Base-by-base conservation (phyloP, 2,888 invertebrate species). In the Phyllotreta striolata region DNA sequence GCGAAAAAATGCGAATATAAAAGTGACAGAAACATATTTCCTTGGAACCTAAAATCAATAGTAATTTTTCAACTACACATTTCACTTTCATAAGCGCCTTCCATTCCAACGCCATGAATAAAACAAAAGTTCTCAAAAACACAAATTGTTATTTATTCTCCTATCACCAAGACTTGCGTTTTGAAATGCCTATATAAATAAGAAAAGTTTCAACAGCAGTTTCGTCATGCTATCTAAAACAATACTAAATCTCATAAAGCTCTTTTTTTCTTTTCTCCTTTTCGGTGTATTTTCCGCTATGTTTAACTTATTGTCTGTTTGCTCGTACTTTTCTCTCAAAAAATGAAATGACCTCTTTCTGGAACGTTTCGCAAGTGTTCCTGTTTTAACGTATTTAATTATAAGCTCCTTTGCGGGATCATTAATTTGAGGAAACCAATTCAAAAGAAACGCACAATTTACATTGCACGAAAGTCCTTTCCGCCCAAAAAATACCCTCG, bases 241-340 rank as follows among this genome's bases (percentile, higher is more conserved):
- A 61, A 66, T 63, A 46, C 59, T 44, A 46, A 62, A 62, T 55
- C 62, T 59, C 59, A 66, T 60, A 54, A 63, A 63, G 60, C 63
- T 47, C 41, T 35, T 37, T 47, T 47, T 51, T 46, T 13, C 56
- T 14, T 55, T 59, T 12, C 41, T 39, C 6, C 43, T 60, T 66
- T 60, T 56, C 2, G 24, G 38, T 52, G 54, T 39, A 55, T 63
- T 63, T 66, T 66, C 63, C 55, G 57, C 60, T 9, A 55, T 63
- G 63, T 61, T 66, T 43, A 60, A 59, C 63, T 55, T 54, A 63
- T 58, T 66, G 57, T 66, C 61, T 66, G 49, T 60, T 60, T 60
- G 54, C 63, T 63, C 38, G 51, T 59, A 40, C 60, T 40, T 52
- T 61, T 14, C 54, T 57, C 46, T 12, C 60, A 12, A 60, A 55